A percentile compares a stretch with the other conserved stretches of the same genome.
These are phyloP conservation scores for Peromyscus melanophrys DNA, from an alignment of 2,797 vertebrate species.

Conservation along the genomic window DNA sequence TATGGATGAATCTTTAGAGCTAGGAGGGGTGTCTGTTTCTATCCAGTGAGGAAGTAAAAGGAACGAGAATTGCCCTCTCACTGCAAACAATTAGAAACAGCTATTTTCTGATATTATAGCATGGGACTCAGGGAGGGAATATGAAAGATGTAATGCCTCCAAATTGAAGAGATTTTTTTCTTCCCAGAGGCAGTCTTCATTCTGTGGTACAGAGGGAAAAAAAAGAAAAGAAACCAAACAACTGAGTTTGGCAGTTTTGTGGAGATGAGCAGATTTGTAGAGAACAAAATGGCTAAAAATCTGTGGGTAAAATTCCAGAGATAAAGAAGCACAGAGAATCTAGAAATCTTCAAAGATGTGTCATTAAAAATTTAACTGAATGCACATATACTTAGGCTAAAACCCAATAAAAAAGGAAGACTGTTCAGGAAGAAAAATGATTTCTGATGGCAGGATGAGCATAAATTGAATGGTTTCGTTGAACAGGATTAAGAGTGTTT, in stretches of 20 bases:
- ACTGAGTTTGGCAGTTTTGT: background rate
- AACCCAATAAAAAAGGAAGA: background rate
- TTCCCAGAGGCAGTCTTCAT: background rate
- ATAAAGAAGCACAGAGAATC: background rate
- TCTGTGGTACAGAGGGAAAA: background rate
- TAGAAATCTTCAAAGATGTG: background rate
- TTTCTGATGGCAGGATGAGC: background rate
- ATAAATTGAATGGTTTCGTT: background rate
- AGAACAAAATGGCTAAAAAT: background rate
- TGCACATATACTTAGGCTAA: background rate
- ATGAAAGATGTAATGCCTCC: background rate
- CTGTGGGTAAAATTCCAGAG: background rate
- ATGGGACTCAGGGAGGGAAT: background rate
- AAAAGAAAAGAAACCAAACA: background rate
- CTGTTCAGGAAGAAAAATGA: background rate
- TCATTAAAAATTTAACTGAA: background rate
- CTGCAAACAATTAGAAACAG: background rate
- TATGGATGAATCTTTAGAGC: background rate
- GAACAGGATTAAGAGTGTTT: slow-evolving; percentile 19
- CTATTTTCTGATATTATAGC: background rate
- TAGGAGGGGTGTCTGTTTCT: background rate
- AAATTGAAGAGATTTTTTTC: background rate
- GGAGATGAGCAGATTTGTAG: slow-evolving; percentile 28
- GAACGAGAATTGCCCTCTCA: background rate
- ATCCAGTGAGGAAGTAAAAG: background rate